Conservation (phyloP, 2,888 invertebrate species). For the Xestobium rufovillosum region DNA sequence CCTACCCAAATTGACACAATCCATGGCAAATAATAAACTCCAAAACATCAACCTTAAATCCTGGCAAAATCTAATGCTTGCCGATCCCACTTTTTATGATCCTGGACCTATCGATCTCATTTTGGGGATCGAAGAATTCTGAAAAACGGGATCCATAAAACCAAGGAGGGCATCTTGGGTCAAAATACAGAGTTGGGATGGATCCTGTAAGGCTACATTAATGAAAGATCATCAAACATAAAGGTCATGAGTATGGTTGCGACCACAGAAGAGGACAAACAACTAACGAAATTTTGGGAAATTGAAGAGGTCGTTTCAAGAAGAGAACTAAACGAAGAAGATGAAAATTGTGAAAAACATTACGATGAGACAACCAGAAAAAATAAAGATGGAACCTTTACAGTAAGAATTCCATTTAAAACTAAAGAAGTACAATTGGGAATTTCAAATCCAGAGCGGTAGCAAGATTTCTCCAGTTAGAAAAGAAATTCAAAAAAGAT, state of each 20-base stretch:
- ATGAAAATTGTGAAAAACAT: slow-evolving; percentile 14
- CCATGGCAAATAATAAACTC: not conserved
- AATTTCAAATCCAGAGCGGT: slow-evolving; percentile 15
- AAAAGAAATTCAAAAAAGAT: too few species aligned
- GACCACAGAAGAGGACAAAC: slow-evolving; percentile 4
- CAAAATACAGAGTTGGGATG: slow-evolving; percentile 10
- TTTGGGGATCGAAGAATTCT: slow-evolving; percentile 11
- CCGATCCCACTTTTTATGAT: slow-evolving; percentile 13
- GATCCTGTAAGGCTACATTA: slow-evolving; percentile 8
- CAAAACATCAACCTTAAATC: not conserved
- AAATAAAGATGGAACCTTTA: slow-evolving; percentile 14
- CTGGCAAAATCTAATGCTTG: slow-evolving; percentile 10
- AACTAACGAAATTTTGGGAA: slow-evolving; percentile 14
- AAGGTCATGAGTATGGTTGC: slow-evolving; percentile 1
- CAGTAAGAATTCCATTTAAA: slow-evolving; percentile 17
- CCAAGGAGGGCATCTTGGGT: not conserved
- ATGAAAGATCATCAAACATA: not conserved
- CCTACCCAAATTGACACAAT: not conserved
- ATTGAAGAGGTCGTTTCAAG: slow-evolving; percentile 8
- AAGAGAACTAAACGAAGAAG: slow-evolving; percentile 7
- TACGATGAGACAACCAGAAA: slow-evolving; percentile 6
- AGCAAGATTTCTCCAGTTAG: slow-evolving; percentile 15
- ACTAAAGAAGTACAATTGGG: slow-evolving; percentile 5
- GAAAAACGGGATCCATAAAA: slow-evolving; percentile 2
- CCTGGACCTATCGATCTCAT: slow-evolving; percentile 14